Base-by-base conservation (phyloP, 2,888 invertebrate species). In the Chrysodeixis includens region DNA sequence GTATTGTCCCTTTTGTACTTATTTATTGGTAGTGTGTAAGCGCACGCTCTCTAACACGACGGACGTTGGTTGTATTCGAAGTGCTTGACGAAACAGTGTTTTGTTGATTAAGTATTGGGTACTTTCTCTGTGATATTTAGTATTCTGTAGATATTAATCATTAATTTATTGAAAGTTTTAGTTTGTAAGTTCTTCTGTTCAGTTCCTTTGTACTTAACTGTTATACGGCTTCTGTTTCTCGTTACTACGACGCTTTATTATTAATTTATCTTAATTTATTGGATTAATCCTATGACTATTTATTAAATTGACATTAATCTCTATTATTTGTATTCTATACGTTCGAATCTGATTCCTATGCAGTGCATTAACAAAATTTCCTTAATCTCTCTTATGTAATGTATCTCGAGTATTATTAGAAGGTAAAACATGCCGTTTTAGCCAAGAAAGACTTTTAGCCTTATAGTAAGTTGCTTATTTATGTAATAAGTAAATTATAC, bases 91-190 rank as follows among this genome's bases (percentile, higher is more conserved):
- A 92, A 88, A 92, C 92, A 88, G 84, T 89, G 86, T 86, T 87
- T 89, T 91, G 92, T 93, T 92, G 89, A 92, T 89, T 92, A 94
- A 93, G 93, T 92, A 92, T 92, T 95, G 95, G 95, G 95, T 95
- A 95, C 92, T 91, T 91, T 90, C 92, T 92, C 95, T 95, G 95
- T 95, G 95, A 95, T 95, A 95, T 95, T 93, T 92, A 94, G 93
- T 93, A 93, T 93, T 93, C 90, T 92, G 84, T 93, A 93, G 90
- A 90, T 92, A 88, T 83, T 90, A 88, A 89, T 89, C 85, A 86
- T 90, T 94, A 93, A 94, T 94, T 95, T 94, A 94, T 95, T 95
- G 87, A 90, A 88, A 82, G 72, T 75, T 85, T 82, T 92, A 92
- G 90, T 84, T 83, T 84, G 76, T 94, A 92, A 92, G 92, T 76